Percentiles rank a stretch among this genome's conserved stretches.
These are phyloP conservation scores for Tanypteryx hageni DNA, from an alignment of 2,888 invertebrate genomes.

Conservation along the genomic window DNA sequence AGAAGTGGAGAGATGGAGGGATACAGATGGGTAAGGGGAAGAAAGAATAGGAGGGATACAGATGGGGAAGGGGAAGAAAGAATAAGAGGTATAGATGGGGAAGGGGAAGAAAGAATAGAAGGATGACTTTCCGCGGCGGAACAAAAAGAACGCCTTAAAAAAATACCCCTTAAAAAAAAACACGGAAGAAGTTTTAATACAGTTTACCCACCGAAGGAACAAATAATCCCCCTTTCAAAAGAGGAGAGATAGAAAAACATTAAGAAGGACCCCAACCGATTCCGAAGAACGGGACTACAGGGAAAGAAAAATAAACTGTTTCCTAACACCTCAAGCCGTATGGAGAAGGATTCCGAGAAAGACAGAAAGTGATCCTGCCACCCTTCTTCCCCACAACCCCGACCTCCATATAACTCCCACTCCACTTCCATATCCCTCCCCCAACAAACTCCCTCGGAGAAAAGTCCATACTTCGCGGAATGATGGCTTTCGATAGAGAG, in stretches of 20 bases:
- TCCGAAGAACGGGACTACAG: not conserved
- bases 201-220: not conserved
- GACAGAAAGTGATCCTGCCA: not conserved
- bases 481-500: not conserved
- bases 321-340: not conserved
- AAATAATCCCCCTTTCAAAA: not conserved
- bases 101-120: no score
- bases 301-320: not conserved
- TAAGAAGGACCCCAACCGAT: not conserved
- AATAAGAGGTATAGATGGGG: no score
- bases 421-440: no score
- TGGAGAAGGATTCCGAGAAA: constrained; percentile 5
- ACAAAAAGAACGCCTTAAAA: not conserved
- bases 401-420: no score
- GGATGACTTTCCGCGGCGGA: not conserved
- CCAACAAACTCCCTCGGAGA: not conserved
- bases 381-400: no score
- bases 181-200: not conserved
- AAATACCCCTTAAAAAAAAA: not conserved
- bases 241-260: not conserved
- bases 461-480: not conserved
- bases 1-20: no score
- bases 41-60: no score
- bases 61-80: no score
- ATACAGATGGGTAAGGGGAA: no score